Percentiles rank a stretch among this genome's conserved stretches.
Evolutionary conservation across 2,888 invertebrate genomes (phyloP).

Genomic region (Cephus pulcher): DNA sequence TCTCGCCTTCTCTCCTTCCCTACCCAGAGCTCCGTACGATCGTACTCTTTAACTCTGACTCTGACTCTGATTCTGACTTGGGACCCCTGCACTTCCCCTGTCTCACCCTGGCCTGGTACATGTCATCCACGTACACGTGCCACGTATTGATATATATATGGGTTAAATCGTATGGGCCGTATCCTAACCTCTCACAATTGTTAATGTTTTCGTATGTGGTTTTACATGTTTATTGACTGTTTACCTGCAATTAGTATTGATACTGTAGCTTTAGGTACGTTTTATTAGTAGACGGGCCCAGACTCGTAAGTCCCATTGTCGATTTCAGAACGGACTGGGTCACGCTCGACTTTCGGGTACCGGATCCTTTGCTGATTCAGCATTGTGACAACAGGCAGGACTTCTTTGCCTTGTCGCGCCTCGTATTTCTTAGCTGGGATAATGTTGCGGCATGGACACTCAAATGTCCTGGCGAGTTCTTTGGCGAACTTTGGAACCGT

Average conservation of each 20-base stretch:
- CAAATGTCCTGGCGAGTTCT: background rate
- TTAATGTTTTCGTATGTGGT: background rate
- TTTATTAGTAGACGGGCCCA: background rate
- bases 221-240: background rate
- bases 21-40: constrained; percentile 5
- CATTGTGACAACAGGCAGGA: background rate
- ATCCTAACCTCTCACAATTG: background rate
- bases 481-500: background rate
- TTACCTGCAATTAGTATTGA: background rate
- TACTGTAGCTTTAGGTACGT: background rate
- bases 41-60: constrained; percentile 31
- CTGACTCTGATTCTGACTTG: constrained; percentile 8
- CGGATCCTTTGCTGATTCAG: background rate
- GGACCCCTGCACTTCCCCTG: background rate
- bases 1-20: constrained; percentile 5
- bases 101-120: background rate
- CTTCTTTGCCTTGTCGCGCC: background rate
- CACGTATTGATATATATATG: background rate
- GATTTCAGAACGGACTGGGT: background rate
- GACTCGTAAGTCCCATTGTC: background rate
- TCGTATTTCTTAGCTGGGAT: background rate
- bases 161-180: background rate
- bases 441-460: background rate
- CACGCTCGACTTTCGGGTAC: background rate
- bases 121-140: background rate